phyloP scores from a whole-genome alignment of 2,888 invertebrate genomes.

The Tanaodytes sp. region DNA sequence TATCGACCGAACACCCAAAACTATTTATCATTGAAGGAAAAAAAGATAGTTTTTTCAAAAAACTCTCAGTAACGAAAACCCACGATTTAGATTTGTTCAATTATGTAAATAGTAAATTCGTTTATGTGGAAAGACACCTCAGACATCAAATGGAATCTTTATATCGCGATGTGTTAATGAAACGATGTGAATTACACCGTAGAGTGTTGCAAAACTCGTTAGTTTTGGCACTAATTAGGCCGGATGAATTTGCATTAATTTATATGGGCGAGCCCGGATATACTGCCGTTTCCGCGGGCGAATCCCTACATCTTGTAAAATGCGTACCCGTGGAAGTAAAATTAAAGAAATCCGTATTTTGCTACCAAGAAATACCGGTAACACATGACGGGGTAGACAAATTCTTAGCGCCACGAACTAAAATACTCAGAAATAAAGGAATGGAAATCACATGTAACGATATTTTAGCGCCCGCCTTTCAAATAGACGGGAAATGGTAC shows the following conservation, averaged over 20 bases:
- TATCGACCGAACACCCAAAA: conserved; percentile 34
- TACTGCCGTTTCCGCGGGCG: conserved; percentile 57
- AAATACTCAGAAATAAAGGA: conserved; percentile 4
- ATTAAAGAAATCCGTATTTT: conserved; percentile 41
- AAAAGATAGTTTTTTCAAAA: neutral
- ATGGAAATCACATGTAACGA: neutral
- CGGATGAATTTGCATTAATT: conserved; percentile 56
- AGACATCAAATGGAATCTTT: conserved; percentile 44
- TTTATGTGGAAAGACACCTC: conserved; percentile 58
- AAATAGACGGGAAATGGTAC: neutral
- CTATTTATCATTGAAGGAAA: conserved; percentile 29
- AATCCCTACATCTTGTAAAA: conserved; percentile 58
- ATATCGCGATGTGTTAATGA: conserved; percentile 52
- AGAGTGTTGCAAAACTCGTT: conserved; percentile 56
- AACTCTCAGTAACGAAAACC: neutral
- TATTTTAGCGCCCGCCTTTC: neutral
- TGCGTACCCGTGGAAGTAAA: conserved; percentile 56
- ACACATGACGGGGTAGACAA: neutral
- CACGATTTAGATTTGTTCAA: conserved; percentile 49
- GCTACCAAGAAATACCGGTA: conserved; percentile 45
- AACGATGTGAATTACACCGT: conserved; percentile 55
- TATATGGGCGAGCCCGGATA: conserved; percentile 57
- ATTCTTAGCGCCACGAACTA: conserved; percentile 54
- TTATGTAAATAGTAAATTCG: conserved; percentile 58
- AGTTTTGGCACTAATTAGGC: conserved; percentile 55